Conservation (phyloP, 2,888 invertebrate species). For the Meliscaeva auricollis region DNA sequence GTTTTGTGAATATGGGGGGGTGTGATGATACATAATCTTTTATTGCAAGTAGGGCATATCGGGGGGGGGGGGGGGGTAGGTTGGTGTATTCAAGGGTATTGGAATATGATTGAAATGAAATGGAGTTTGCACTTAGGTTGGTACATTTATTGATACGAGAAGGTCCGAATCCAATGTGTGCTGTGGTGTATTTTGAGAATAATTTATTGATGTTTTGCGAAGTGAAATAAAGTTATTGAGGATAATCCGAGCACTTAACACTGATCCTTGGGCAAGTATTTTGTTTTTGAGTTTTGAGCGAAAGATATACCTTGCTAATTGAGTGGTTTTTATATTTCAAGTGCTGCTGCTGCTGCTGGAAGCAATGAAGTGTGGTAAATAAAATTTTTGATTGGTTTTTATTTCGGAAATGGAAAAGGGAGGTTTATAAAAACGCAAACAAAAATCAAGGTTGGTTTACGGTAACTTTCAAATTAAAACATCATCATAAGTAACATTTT, state of each 20-base stretch:
- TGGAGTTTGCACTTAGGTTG: slow-evolving; percentile 38
- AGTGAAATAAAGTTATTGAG: slow-evolving; percentile 25
- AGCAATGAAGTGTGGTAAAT: neutral
- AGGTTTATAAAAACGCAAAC: too few relatives aligned
- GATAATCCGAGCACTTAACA: slow-evolving; percentile 8
- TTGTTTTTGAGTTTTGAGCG: neutral
- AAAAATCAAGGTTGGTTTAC: too few relatives aligned
- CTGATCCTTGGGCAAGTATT: slow-evolving; percentile 11
- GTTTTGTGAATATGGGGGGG: slow-evolving; percentile 28
- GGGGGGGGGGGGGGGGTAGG: too few relatives aligned
- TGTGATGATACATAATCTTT: slow-evolving; percentile 66
- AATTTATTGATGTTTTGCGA: slow-evolving; percentile 41
- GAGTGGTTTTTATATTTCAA: neutral
- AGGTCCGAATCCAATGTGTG: neutral
- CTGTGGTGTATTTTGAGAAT: slow-evolving; percentile 18
- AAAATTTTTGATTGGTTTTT: neutral
- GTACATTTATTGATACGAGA: too few relatives aligned
- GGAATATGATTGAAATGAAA: slow-evolving; percentile 41
- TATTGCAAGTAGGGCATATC: neutral
- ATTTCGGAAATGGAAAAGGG: neutral
- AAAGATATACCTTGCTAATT: neutral
- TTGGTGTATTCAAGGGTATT: neutral
- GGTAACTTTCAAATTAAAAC: too few relatives aligned
- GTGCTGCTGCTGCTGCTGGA: too few relatives aligned
- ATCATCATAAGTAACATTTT: too few relatives aligned